Percentiles rank a stretch among this genome's conserved stretches.
These are phyloP conservation scores for Gallinago nigripennis DNA, from an alignment of 2,797 vertebrate genomes.

Conservation along the genomic window DNA sequence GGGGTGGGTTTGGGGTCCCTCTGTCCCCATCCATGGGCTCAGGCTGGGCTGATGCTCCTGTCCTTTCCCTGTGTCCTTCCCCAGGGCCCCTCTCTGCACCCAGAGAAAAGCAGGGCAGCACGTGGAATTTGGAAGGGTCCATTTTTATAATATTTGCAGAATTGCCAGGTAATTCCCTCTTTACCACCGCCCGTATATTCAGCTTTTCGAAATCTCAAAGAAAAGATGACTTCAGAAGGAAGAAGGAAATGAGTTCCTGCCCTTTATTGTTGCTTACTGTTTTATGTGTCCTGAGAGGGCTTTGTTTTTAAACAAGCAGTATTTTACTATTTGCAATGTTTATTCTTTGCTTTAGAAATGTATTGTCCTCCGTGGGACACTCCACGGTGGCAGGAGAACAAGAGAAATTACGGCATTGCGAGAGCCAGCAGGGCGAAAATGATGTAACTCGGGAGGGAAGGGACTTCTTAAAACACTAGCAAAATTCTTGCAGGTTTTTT, in stretches of 20 bases:
- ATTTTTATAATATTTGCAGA: background rate
- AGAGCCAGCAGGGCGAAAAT: background rate
- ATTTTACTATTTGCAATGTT: background rate
- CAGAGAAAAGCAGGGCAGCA: background rate
- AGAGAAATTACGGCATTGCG: background rate
- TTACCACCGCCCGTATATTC: background rate
- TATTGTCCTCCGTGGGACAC: background rate
- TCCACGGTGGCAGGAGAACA: background rate
- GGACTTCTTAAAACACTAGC: background rate
- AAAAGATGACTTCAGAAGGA: background rate
- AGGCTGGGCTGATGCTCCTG: background rate
- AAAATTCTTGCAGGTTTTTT: background rate
- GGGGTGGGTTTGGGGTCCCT: background rate
- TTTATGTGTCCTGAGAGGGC: background rate
- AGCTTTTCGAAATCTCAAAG: background rate
- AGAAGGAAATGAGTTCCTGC: conserved; percentile 40
- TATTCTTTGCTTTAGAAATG: background rate
- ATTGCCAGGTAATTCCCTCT: background rate
- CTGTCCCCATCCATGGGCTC: background rate
- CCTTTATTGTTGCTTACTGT: background rate
- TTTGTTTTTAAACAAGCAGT: background rate
- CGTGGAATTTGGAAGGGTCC: background rate
- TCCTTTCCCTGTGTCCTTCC: background rate
- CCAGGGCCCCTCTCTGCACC: background rate
- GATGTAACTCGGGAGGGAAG: background rate